phyloP scores from a whole-genome alignment of 2,113 vertebrate species.

The Protobothrops flavoviridis region DNA sequence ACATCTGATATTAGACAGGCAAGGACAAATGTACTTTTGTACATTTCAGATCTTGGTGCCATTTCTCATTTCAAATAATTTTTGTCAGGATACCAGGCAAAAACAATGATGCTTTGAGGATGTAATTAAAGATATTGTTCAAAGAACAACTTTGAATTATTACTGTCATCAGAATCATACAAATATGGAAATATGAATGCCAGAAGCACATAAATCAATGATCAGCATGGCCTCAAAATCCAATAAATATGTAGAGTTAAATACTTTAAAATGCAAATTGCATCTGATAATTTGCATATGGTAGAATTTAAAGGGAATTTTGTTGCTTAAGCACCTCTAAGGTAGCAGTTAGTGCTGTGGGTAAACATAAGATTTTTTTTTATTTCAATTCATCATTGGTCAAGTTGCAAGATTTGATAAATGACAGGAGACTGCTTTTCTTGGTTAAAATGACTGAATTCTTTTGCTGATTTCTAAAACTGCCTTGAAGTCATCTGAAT shows the following conservation, averaged over 20 bases:
- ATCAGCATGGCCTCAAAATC: conserved; percentile 99
- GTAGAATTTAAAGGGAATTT: conserved; percentile 97
- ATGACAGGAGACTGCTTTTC: conserved; percentile 92
- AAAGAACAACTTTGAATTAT: conserved; percentile 99
- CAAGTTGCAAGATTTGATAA: conserved; percentile 92
- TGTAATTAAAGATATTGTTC: conserved; percentile 99
- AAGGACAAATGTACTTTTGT: conserved; percentile 77
- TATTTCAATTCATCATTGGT: conserved; percentile 86
- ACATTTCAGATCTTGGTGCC: conserved; percentile 76
- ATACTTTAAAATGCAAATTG: conserved; percentile 99
- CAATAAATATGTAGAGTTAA: conserved; percentile 99
- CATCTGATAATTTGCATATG: conserved; percentile 95
- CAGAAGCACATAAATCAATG: conserved; percentile 99
- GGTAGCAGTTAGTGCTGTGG: conserved; percentile 86
- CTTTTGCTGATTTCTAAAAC: conserved; percentile 92
- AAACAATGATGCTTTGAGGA: conserved; percentile 99
- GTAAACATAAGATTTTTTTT: conserved; percentile 79
- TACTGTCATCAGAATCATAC: conserved; percentile 99
- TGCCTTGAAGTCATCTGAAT: conserved; percentile 99
- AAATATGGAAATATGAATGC: conserved; percentile 99
- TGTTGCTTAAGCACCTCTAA: conserved; percentile 96
- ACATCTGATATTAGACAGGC: conserved; percentile 69
- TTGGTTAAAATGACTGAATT: conserved; percentile 89
- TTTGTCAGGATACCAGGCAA: conserved; percentile 82
- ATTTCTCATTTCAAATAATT: conserved; percentile 85